Percentiles rank a stretch among this genome's conserved stretches.
phyloP scores from a whole-genome alignment of 2,888 invertebrate species.

The Pinctada fucata region DNA sequence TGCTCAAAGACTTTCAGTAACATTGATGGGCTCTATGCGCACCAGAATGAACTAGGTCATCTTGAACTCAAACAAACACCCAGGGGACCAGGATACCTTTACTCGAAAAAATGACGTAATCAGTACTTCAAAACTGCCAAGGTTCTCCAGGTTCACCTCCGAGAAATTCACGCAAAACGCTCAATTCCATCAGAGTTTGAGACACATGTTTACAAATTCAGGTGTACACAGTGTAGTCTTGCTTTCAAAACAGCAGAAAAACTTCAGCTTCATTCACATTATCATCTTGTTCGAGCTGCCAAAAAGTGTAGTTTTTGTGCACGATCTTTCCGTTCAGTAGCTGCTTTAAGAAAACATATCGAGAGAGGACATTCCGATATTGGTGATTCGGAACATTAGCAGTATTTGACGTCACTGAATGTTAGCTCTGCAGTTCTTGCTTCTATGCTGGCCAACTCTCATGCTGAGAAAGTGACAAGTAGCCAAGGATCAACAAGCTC shows the following conservation, averaged over 20 bases:
- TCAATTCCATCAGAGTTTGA: conserved; percentile 80
- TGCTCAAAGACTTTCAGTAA: conserved; percentile 88
- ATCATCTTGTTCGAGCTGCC: conserved; percentile 95
- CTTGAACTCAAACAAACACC: conserved; percentile 84
- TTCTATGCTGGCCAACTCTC: conserved; percentile 51
- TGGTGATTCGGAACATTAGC: conserved; percentile 85
- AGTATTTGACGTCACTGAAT: conserved; percentile 56
- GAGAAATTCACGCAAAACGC: conserved; percentile 78
- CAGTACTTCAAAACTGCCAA: conserved; percentile 90
- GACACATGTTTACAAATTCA: conserved; percentile 95
- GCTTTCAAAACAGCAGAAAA: conserved; percentile 98
- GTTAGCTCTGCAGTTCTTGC: conserved; percentile 55
- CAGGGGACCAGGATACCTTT: conserved; percentile 86
- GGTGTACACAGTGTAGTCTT: conserved; percentile 96
- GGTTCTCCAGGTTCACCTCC: conserved; percentile 90
- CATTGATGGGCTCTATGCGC: conserved; percentile 89
- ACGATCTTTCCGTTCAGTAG: conserved; percentile 92
- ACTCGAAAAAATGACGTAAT: conserved; percentile 93
- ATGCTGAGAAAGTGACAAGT: conserved; percentile 38
- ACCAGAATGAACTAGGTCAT: conserved; percentile 92
- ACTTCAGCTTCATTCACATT: conserved; percentile 94
- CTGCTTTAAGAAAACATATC: conserved; percentile 93
- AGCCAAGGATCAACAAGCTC: conserved; percentile 23
- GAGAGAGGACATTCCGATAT: conserved; percentile 89
- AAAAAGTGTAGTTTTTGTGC: conserved; percentile 96